Percentiles rank a stretch among this genome's conserved stretches.
phyloP scores from a whole-genome alignment of 1,140 invertebrate genomes.

The Hesperophylax magnus region DNA sequence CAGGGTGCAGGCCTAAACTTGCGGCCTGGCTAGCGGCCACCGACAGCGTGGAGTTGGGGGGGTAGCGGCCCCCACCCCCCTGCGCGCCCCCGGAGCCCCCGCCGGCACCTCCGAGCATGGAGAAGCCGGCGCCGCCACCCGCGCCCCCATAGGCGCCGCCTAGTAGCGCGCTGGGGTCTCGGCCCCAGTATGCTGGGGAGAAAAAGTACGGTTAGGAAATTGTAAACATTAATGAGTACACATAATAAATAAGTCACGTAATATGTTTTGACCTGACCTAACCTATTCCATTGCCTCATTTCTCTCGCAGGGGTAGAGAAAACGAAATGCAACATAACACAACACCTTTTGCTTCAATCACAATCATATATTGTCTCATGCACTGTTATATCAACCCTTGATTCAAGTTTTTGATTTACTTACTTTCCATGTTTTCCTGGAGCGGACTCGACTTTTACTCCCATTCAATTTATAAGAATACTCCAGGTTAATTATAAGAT shows the following conservation, averaged over 20 bases:
- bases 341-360: too few relatives aligned
- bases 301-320: too few relatives aligned
- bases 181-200: slow-evolving; percentile 80
- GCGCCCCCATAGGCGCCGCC: slow-evolving; percentile 63
- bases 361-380: too few relatives aligned
- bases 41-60: slow-evolving; percentile 81
- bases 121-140: slow-evolving; percentile 60
- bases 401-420: too few relatives aligned
- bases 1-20: slow-evolving; percentile 77
- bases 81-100: slow-evolving; percentile 65
- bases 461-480: too few relatives aligned
- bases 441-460: too few relatives aligned
- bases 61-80: slow-evolving; percentile 68
- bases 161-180: slow-evolving; percentile 71
- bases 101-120: slow-evolving; percentile 67
- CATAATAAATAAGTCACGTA: neutral
- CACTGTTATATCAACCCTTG: too few relatives aligned
- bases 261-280: too few relatives aligned
- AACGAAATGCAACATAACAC: too few relatives aligned
- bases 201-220: neutral
- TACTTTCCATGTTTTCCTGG: too few relatives aligned
- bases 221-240: slow-evolving; percentile 11
- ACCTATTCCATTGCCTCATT: too few relatives aligned
- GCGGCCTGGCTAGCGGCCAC: slow-evolving; percentile 87
- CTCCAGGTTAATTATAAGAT: too few relatives aligned